Conservation (phyloP, 2,113 vertebrate species). For the Cyanoliseus patagonus region DNA sequence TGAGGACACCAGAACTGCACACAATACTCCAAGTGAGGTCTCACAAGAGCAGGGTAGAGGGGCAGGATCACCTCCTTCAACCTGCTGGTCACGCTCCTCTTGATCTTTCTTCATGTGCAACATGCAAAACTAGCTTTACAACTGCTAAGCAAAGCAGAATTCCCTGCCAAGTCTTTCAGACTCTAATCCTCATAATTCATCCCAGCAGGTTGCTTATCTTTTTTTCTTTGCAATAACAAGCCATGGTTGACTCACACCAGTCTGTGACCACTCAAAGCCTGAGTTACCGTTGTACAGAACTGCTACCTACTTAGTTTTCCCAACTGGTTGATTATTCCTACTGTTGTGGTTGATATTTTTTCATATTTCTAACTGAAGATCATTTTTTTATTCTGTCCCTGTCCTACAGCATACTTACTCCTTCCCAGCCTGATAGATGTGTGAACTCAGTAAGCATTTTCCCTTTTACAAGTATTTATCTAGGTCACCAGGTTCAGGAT, state of each 20-base stretch:
- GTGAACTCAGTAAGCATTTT: background rate
- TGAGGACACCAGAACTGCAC: too few species aligned
- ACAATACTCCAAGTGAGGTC: too few species aligned
- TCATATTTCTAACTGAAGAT: background rate
- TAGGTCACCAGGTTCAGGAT: background rate
- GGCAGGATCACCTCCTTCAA: too few species aligned
- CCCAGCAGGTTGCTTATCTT: background rate
- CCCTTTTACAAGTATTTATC: background rate
- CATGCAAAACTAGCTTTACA: background rate
- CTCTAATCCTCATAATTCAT: background rate
- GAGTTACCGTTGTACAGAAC: background rate
- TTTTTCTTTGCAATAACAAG: background rate
- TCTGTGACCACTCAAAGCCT: background rate
- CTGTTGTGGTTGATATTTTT: background rate
- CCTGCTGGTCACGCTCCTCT: too few species aligned
- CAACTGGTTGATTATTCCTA: background rate
- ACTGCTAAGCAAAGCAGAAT: conserved; percentile 18
- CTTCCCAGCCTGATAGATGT: background rate
- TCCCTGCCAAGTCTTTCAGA: conserved; percentile 12
- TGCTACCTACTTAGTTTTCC: conserved; percentile 18
- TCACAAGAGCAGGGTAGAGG: too few species aligned
- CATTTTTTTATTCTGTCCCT: background rate
- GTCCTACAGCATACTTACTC: background rate
- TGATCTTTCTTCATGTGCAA: background rate
- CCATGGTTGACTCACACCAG: background rate